Evolutionary conservation across 2,113 vertebrate species (phyloP).

Genomic region (Lycaon pictus): DNA sequence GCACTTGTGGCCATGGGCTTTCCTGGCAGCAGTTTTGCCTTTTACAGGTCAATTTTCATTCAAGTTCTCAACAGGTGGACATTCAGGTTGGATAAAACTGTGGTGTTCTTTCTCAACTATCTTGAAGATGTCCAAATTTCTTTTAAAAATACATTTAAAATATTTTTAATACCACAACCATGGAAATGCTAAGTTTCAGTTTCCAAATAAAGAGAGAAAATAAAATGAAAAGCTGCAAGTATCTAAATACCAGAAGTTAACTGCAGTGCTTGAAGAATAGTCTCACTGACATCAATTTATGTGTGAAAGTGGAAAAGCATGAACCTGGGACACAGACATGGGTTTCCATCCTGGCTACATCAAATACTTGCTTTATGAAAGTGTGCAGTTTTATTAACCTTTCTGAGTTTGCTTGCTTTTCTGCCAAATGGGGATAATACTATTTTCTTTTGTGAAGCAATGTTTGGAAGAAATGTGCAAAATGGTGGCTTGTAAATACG

Average conservation of each 20-base stretch:
- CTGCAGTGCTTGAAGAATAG: not conserved
- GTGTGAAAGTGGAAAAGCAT: not conserved
- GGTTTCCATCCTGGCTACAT: not conserved
- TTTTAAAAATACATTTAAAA: not conserved
- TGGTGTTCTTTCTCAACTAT: not conserved
- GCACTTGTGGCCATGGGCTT: not conserved
- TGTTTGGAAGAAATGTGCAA: not conserved
- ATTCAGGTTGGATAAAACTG: not conserved
- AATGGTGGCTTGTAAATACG: not conserved
- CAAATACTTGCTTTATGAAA: not conserved
- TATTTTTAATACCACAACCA: not conserved
- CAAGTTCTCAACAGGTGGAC: conserved; percentile 9
- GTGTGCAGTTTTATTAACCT: not conserved
- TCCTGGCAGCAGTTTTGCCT: not conserved
- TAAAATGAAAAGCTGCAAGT: not conserved
- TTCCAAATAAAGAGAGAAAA: conserved; percentile 8
- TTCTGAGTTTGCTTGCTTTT: not conserved
- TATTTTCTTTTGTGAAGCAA: not conserved
- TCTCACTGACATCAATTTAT: not conserved
- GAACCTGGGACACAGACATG: not conserved
- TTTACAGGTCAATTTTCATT: conserved; percentile 36
- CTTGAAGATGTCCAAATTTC: not conserved
- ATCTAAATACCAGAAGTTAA: not conserved
- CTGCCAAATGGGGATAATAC: not conserved
- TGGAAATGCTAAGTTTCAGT: conserved; percentile 20